Base-by-base conservation (phyloP, 2,797 vertebrate species). In the Protonibea diacanthus region DNA sequence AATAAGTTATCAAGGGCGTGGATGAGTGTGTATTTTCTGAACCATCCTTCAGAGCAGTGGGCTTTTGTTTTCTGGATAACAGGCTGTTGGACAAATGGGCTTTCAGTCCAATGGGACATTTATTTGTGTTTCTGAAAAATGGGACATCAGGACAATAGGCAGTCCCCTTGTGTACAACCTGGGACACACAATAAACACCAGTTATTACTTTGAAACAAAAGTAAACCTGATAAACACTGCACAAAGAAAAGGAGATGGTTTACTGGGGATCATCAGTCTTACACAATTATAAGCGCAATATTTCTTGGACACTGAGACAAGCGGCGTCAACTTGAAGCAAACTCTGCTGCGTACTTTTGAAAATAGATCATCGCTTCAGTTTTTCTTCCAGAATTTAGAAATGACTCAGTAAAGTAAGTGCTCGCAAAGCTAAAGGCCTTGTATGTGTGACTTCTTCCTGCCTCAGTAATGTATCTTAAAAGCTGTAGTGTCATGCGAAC, bases 391-490 rank as follows among this genome's bases (percentile, higher is more conserved):
- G 12, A 7, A 45, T 25, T 6, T 33, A 55, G 10, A 79, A 59
- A 33, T n/a, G 8, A 40, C 21, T 47, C 21, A 65, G 52, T 29
- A 44, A 3, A 27, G 1, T 1, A 51, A 65, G 27, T 52, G 53
- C 47, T 57, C 18, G 23, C 3, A 2, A 48, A 53, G 13, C 3
- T 38, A 65, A 53, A 67, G 3, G 5, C 18, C 27, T 15, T 12
- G 14, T 3, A 14, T 11, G 6, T 45, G 8, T 48, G 40, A 44
- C 45, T 74, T 69, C 18, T 17, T 61, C 6, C 17, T 49, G 62
- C 65, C 40, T 29, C 18, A 25, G 23, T 64, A 49, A 74, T 49
- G 33, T 7, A 23, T 51, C 53, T 79, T 49, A 29, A 79, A 82
- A 81, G 65, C 8, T 12, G 51, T 6, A n/a, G 33, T 64, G 55